These are phyloP conservation scores for Cepphus grylle DNA, from an alignment of 2,113 vertebrate genomes.

Conservation along the genomic window DNA sequence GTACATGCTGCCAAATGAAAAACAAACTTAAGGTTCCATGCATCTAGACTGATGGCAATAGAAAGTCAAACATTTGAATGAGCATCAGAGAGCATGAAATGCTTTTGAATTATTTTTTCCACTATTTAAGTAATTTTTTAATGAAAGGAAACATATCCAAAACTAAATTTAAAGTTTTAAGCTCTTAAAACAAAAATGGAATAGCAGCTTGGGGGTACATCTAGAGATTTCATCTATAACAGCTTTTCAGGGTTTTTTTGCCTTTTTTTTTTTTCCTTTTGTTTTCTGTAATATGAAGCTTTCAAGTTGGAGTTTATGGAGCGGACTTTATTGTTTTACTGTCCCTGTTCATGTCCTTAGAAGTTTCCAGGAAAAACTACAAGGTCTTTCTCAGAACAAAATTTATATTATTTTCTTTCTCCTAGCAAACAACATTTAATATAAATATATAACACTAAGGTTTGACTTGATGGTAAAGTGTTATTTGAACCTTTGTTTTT, in stretches of 20 bases:
- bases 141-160: neutral
- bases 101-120: neutral
- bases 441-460: neutral
- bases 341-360: neutral
- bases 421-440: neutral
- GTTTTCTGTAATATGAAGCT: neutral
- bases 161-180: neutral
- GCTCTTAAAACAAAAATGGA: neutral
- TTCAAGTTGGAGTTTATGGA: neutral
- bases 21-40: neutral
- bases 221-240: neutral
- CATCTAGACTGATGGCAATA: neutral
- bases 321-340: neutral
- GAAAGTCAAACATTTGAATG: neutral
- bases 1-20: neutral
- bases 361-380: neutral
- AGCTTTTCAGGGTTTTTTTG: neutral
- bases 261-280: too few relatives aligned
- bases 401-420: neutral
- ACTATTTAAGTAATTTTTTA: neutral
- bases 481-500: neutral
- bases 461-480: neutral
- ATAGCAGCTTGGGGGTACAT: neutral
- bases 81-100: neutral
- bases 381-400: neutral